Percentiles rank a stretch among this genome's conserved stretches.
phyloP scores from a whole-genome alignment of 2,797 vertebrate species.

The Holocentrus rufus region DNA sequence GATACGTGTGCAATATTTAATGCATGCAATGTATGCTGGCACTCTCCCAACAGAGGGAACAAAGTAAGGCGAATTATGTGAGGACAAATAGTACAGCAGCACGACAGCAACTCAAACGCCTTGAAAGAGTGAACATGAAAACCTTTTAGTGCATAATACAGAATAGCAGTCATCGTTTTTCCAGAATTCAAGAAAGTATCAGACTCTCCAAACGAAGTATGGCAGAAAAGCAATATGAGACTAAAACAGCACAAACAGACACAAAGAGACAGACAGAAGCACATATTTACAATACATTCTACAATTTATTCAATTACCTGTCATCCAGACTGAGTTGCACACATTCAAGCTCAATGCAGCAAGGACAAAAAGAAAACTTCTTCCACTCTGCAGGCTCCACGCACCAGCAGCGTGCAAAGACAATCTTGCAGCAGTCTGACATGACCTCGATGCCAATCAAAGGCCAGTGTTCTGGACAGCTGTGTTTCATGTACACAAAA shows the following conservation, averaged over 20 bases:
- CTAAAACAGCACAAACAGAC: not conserved
- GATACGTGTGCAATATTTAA: not conserved
- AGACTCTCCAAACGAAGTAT: too few relatives aligned
- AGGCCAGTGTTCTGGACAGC: conserved; percentile 46
- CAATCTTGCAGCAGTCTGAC: conserved; percentile 44
- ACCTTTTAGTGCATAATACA: not conserved
- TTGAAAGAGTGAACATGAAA: not conserved
- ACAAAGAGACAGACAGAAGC: not conserved
- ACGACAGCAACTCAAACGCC: not conserved
- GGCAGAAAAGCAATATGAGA: too few relatives aligned
- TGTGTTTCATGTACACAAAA: conserved; percentile 62
- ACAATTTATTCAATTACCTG: too few relatives aligned
- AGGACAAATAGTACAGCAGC: conserved; percentile 9
- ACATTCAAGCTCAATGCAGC: not conserved
- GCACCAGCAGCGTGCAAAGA: conserved; percentile 8
- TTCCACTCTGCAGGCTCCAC: not conserved
- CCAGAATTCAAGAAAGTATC: too few relatives aligned
- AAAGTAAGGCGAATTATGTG: not conserved
- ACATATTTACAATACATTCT: too few relatives aligned
- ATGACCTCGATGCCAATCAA: conserved; percentile 62
- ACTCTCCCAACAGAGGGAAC: not conserved
- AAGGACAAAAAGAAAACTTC: not conserved
- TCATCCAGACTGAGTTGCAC: not conserved
- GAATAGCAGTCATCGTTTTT: too few relatives aligned
- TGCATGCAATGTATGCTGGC: not conserved